Evolutionary conservation across 2,888 invertebrate species (phyloP).

Genomic region (Drosophila atripex): DNA sequence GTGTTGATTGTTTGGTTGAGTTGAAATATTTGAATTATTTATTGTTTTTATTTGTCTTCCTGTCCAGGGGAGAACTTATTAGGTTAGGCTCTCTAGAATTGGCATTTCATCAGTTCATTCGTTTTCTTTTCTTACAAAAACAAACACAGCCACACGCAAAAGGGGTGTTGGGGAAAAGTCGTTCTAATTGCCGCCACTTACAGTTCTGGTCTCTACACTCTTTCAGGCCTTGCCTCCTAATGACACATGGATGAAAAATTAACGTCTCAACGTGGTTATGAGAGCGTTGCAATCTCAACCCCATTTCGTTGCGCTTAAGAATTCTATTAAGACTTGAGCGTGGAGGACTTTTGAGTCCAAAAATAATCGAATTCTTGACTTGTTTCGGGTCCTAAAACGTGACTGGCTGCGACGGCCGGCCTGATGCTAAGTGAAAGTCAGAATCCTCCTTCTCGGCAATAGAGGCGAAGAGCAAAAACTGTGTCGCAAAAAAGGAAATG

Average conservation of each 20-base stretch:
- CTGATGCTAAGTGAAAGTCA: constrained; percentile 9
- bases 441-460: constrained; percentile 27
- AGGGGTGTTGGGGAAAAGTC: constrained; percentile 36
- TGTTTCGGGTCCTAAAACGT: constrained; percentile 59
- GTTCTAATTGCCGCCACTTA: constrained; percentile 68
- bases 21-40: constrained; percentile 35
- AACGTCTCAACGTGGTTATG: constrained; percentile 65
- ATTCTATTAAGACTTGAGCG: constrained; percentile 37
- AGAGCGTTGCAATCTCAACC: constrained; percentile 50
- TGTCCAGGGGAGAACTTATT: background rate
- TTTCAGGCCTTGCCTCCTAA: constrained; percentile 27
- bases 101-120: constrained; percentile 6
- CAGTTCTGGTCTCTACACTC: constrained; percentile 60
- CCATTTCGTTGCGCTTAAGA: constrained; percentile 37
- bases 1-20: constrained; percentile 43
- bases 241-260: constrained; percentile 17
- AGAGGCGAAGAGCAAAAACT: constrained; percentile 28
- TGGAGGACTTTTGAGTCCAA: constrained; percentile 33
- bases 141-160: constrained; percentile 2
- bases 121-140: background rate
- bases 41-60: constrained; percentile 17
- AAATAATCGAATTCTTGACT: constrained; percentile 56
- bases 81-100: background rate
- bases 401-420: constrained; percentile 46
- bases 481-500: constrained; percentile 47